These are phyloP conservation scores for Himalopsyche tibetana DNA, from an alignment of 2,888 invertebrate species.

Conservation along the genomic window DNA sequence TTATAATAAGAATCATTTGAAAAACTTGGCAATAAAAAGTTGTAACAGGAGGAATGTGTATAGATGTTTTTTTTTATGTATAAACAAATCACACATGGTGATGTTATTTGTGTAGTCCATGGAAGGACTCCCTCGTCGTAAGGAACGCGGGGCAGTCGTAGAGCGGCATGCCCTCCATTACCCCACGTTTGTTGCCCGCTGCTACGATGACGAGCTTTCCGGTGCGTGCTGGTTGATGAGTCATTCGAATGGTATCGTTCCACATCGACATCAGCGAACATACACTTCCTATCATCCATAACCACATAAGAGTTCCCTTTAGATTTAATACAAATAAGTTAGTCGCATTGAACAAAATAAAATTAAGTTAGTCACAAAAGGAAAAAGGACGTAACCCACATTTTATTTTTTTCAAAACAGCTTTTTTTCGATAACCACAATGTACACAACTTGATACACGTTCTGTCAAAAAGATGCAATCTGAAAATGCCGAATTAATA, in stretches of 20 bases:
- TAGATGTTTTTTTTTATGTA: background rate
- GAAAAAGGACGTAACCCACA: too few species aligned
- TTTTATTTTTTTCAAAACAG: too few species aligned
- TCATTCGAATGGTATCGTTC: background rate
- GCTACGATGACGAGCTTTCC: constrained; percentile 10
- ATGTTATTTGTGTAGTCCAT: background rate
- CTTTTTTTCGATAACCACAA: too few species aligned
- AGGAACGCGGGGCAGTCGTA: background rate
- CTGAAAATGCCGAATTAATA: too few species aligned
- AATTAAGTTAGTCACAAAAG: too few species aligned
- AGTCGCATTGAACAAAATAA: too few species aligned
- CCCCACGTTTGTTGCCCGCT: background rate
- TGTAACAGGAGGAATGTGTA: background rate
- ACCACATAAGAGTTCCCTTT: too few species aligned
- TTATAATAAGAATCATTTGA: too few species aligned
- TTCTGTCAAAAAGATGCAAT: too few species aligned
- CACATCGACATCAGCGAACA: background rate
- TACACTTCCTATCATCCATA: too few species aligned
- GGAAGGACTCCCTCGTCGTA: constrained; percentile 24
- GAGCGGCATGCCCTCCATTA: background rate
- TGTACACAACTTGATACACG: too few species aligned
- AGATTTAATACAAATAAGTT: too few species aligned
- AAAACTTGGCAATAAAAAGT: background rate
- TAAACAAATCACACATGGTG: constrained; percentile 4
- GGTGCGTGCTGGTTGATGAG: constrained; percentile 2